Evolutionary conservation across 2,888 invertebrate species (phyloP).

Genomic region (Tryphoninae sp.): DNA sequence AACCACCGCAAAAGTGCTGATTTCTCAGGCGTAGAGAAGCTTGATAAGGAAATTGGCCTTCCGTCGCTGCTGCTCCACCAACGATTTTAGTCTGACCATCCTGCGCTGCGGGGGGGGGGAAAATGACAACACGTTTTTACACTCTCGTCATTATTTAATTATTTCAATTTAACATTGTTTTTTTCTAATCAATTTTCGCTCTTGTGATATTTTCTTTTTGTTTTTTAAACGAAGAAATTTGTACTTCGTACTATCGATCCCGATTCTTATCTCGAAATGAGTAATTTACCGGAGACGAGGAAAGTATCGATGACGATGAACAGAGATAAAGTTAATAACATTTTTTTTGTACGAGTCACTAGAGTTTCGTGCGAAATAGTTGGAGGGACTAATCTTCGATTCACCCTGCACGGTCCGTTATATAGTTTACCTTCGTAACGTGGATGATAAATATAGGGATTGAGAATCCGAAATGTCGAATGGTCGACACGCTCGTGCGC

Average conservation of each 20-base stretch:
- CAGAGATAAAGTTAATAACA: conserved; percentile 28
- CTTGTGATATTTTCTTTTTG: conserved; percentile 8
- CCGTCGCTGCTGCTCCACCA: conserved; percentile 83
- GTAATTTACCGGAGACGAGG: conserved; percentile 33
- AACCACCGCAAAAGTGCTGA: conserved; percentile 85
- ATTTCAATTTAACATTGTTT: not conserved
- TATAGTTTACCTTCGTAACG: conserved; percentile 31
- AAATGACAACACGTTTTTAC: not conserved
- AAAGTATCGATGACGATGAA: conserved; percentile 7
- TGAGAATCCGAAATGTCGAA: conserved; percentile 29
- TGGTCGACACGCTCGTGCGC: conserved; percentile 41
- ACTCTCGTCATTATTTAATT: not conserved
- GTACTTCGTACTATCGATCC: no score
- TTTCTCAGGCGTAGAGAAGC: conserved; percentile 83
- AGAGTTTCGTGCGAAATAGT: conserved; percentile 14
- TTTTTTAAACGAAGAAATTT: no score
- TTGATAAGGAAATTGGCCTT: conserved; percentile 84
- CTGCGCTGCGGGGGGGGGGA: conserved; percentile 44
- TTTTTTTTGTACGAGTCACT: not conserved
- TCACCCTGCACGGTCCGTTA: conserved; percentile 29
- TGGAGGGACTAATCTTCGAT: conserved; percentile 17
- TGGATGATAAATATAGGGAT: not conserved
- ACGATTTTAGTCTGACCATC: conserved; percentile 75
- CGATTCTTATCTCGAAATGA: not conserved
- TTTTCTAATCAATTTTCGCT: not conserved